A percentile compares a stretch with the other conserved stretches of the same genome.
These are phyloP conservation scores for Lasiommata megera DNA, from an alignment of 2,888 invertebrate species.

Conservation along the genomic window DNA sequence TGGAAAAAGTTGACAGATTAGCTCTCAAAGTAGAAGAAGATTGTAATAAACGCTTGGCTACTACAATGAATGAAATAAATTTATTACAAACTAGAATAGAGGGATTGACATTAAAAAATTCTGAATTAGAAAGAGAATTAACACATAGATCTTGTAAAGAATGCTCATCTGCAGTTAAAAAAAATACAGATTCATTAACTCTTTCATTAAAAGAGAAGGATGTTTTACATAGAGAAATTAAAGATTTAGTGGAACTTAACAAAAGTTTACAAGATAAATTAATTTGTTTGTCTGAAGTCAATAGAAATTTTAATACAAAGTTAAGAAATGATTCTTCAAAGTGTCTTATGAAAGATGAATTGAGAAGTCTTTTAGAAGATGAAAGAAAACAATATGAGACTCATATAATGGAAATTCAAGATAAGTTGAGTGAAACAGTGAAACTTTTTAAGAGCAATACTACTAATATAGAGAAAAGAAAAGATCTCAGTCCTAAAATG, in stretches of 20 bases:
- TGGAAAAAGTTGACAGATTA: conserved; percentile 87
- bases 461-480: conserved; percentile 43
- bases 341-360: conserved; percentile 62
- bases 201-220: conserved; percentile 61
- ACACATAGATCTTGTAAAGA: conserved; percentile 47
- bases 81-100: conserved; percentile 81
- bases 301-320: conserved; percentile 40
- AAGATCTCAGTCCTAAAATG: conserved; percentile 37
- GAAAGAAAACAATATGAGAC: conserved; percentile 72
- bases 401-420: conserved; percentile 56
- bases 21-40: conserved; percentile 89
- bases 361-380: conserved; percentile 59
- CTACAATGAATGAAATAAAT: conserved; percentile 82
- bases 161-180: conserved; percentile 40
- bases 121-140: conserved; percentile 82
- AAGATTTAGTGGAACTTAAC: conserved; percentile 71
- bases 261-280: conserved; percentile 73
- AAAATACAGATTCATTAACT: conserved; percentile 49
- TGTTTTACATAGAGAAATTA: conserved; percentile 67
- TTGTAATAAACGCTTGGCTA: conserved; percentile 85
- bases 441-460: conserved; percentile 60
- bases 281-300: conserved; percentile 47
- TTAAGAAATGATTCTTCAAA: conserved; percentile 41
- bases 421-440: conserved; percentile 63
- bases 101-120: conserved; percentile 54